Evolutionary conservation across 2,888 invertebrate species (phyloP).

Genomic region (Acrobasis suavella): DNA sequence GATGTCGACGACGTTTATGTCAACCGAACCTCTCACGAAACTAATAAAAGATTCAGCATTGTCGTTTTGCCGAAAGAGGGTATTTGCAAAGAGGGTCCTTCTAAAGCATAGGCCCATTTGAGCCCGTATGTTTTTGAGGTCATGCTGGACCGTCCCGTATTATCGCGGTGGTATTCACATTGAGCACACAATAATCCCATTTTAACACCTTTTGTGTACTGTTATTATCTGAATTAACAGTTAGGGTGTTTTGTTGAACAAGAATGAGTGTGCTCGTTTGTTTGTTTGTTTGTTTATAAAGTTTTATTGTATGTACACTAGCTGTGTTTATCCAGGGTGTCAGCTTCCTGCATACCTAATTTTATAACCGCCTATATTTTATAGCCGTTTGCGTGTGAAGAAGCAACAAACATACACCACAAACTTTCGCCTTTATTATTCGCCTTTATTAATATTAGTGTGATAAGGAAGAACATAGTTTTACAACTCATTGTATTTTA

Average conservation of each 20-base stretch:
- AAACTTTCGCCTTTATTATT: too few species aligned
- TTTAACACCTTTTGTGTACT: slow-evolving; percentile 21
- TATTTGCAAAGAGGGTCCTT: slow-evolving; percentile 64
- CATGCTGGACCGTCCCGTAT: slow-evolving; percentile 57
- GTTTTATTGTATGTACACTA: too few species aligned
- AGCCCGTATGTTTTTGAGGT: slow-evolving; percentile 55
- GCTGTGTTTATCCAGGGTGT: too few species aligned
- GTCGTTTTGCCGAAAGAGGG: slow-evolving; percentile 72
- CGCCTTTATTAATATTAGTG: too few species aligned
- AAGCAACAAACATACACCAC: too few species aligned
- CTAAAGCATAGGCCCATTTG: slow-evolving; percentile 59
- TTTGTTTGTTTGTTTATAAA: too few species aligned
- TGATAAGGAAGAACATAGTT: too few species aligned
- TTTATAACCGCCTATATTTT: too few species aligned
- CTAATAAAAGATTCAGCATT: slow-evolving; percentile 82
- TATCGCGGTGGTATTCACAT: slow-evolving; percentile 62
- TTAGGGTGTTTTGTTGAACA: slow-evolving; percentile 15
- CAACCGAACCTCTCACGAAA: slow-evolving; percentile 77
- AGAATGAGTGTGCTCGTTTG: not conserved
- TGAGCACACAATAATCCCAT: slow-evolving; percentile 50
- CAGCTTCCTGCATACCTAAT: too few species aligned
- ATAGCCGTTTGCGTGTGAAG: too few species aligned
- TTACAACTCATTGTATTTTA: too few species aligned
- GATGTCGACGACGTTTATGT: slow-evolving; percentile 79
- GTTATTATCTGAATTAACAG: slow-evolving; percentile 16